Base-by-base conservation (phyloP, 2,888 invertebrate genomes). In the Chalcosyrphus nemorum region DNA sequence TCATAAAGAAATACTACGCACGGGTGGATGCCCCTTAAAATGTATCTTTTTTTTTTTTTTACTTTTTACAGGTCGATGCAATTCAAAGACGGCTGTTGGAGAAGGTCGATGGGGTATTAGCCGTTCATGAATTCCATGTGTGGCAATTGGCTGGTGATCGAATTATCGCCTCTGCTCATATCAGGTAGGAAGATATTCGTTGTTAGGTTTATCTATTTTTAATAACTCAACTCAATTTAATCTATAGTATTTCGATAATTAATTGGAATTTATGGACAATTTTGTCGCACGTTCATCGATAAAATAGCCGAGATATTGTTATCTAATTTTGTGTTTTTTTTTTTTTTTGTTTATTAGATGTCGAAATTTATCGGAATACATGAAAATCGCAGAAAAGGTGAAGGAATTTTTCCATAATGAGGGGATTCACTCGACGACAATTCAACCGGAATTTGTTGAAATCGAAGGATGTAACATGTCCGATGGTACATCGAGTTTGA, bases 351-450 rank as follows among this genome's bases (percentile, higher is more conserved):
- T 74, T 3, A 24, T 3, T 38, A 96, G 96, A 87, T 98, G 98
- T 93, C 95, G 97, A 88, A 98, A 98, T 92, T 92, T 98, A 71
- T 96, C 96, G 0, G 98, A 99, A 90, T 99, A 99, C 91, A 98
- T 99, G 97, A 96, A 96, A 90, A 97, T 99, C 86, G 98, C 99
- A 0, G 97, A 97, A 90, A 96, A 97, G 90, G 97, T 99, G 6
- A 99, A 99, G 91, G 96, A 97, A 90, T 97, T 99, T 93, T 99
- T 99, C 92, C 99, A 99, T 92, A 97, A 98, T 90, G 98, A 98
- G 92, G 99, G 99, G 59, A 99, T 99, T 87, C 99, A 99, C 92
- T 99, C 99, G 45, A 99, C 99, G 19, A 99, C 99, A 29, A 99
- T 99, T 90, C 99, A 99, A 90, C 99, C 99, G 0, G 99, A 99